Percentiles rank a stretch among this genome's conserved stretches.
phyloP scores from a whole-genome alignment of 2,888 invertebrate species.

The Phania funesta region DNA sequence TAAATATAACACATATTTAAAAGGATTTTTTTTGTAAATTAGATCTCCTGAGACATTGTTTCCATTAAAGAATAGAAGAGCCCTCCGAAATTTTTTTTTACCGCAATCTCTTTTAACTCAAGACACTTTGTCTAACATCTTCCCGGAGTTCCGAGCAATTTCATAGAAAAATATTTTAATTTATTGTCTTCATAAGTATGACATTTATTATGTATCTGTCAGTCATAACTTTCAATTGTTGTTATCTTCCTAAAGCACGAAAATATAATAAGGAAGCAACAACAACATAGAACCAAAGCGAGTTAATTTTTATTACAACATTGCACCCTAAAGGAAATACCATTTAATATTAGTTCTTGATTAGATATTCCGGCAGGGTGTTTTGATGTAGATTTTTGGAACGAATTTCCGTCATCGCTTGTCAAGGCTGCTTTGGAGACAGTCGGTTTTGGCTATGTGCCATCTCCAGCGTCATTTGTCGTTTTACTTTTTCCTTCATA shows the following conservation, averaged over 20 bases:
- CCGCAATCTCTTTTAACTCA: too few relatives aligned
- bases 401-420: too few relatives aligned
- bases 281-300: constrained; percentile 9
- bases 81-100: too few relatives aligned
- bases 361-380: too few relatives aligned
- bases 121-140: too few relatives aligned
- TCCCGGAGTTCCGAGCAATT: too few relatives aligned
- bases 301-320: constrained; percentile 38
- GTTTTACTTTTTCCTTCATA: constrained; percentile 36
- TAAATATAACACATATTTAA: constrained; percentile 16
- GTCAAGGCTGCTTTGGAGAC: too few relatives aligned
- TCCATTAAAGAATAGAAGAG: too few relatives aligned
- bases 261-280: background rate
- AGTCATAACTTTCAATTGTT: constrained; percentile 61
- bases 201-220: constrained; percentile 58
- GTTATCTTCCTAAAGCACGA: constrained; percentile 19
- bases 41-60: constrained; percentile 30
- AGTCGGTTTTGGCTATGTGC: too few relatives aligned
- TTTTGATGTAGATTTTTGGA: too few relatives aligned
- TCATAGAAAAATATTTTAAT: background rate
- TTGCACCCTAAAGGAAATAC: constrained; percentile 40
- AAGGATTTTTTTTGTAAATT: constrained; percentile 12
- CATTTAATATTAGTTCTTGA: constrained; percentile 43
- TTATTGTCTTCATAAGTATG: constrained; percentile 14
- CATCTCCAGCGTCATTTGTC: too few relatives aligned